These are phyloP conservation scores for Galaxea fascicularis DNA, from an alignment of 92 coral and sea anemone genomes.

Conservation along the genomic window DNA sequence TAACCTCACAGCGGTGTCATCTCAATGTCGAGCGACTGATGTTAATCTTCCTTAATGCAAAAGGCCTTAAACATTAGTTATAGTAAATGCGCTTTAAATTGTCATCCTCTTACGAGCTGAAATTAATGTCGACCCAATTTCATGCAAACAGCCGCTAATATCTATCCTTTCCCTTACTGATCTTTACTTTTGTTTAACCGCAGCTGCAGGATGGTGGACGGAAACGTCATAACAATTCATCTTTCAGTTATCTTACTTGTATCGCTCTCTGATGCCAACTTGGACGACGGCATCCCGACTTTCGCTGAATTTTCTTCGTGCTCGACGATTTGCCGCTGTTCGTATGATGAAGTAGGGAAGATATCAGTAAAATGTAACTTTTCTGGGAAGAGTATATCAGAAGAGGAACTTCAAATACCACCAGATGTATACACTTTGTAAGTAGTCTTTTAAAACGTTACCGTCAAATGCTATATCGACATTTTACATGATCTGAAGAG, in stretches of 20 bases:
- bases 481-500: no score
- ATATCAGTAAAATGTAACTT: slow-evolving; percentile 24
- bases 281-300: neutral
- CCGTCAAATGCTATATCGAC: no score
- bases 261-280: neutral
- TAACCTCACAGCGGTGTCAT: no score
- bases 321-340: slow-evolving; percentile 16
- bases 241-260: neutral
- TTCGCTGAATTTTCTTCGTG: slow-evolving; percentile 26
- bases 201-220: neutral
- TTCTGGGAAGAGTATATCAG: neutral
- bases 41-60: no score
- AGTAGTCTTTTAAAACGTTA: neutral
- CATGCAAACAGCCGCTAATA: neutral
- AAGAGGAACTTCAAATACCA: slow-evolving; percentile 14
- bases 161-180: neutral
- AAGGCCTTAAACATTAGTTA: no score
- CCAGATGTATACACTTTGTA: slow-evolving; percentile 35
- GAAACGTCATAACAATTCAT: neutral
- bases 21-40: no score
- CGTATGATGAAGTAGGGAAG: neutral
- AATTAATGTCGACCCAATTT: no score
- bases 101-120: no score
- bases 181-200: neutral
- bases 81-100: no score